Percentiles rank a stretch among this genome's conserved stretches.
phyloP scores from a whole-genome alignment of 2,888 invertebrate genomes.

The Cyclophora albipunctata region DNA sequence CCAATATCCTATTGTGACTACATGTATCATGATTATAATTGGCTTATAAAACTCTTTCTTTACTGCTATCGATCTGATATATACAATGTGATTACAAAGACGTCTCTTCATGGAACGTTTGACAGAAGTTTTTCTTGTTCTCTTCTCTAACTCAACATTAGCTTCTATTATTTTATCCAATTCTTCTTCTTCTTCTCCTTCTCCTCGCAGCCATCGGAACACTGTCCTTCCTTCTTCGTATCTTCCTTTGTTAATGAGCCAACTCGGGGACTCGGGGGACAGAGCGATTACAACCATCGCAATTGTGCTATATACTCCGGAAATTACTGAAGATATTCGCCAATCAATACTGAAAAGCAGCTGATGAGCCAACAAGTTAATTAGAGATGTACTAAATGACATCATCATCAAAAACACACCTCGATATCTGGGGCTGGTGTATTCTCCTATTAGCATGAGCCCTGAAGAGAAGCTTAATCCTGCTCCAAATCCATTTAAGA shows the following conservation, averaged over 20 bases:
- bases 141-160: slow-evolving; percentile 27
- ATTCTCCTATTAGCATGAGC: slow-evolving; percentile 31
- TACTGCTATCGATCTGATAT: slow-evolving; percentile 21
- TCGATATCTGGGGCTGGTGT: not conserved
- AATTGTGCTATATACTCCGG: slow-evolving; percentile 50
- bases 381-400: slow-evolving; percentile 71
- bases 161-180: slow-evolving; percentile 21
- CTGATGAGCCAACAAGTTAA: slow-evolving; percentile 73
- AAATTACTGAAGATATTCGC: slow-evolving; percentile 66
- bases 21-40: slow-evolving; percentile 44
- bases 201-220: slow-evolving; percentile 72
- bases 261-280: slow-evolving; percentile 77
- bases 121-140: slow-evolving; percentile 18
- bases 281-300: slow-evolving; percentile 47
- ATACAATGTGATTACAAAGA: slow-evolving; percentile 5
- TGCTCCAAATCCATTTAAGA: slow-evolving; percentile 52
- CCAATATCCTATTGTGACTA: slow-evolving; percentile 42
- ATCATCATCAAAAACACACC: slow-evolving; percentile 45
- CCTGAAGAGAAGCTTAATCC: slow-evolving; percentile 62
- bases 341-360: slow-evolving; percentile 75
- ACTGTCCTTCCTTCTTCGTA: slow-evolving; percentile 65
- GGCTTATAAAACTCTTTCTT: slow-evolving; percentile 49
- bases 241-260: slow-evolving; percentile 73
- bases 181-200: slow-evolving; percentile 49
- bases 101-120: slow-evolving; percentile 13